Evolutionary conservation across 2,888 invertebrate species (phyloP), one percentile per base, ranked within the genome.

Genomic region (Glaucopsyche alexis): DNA sequence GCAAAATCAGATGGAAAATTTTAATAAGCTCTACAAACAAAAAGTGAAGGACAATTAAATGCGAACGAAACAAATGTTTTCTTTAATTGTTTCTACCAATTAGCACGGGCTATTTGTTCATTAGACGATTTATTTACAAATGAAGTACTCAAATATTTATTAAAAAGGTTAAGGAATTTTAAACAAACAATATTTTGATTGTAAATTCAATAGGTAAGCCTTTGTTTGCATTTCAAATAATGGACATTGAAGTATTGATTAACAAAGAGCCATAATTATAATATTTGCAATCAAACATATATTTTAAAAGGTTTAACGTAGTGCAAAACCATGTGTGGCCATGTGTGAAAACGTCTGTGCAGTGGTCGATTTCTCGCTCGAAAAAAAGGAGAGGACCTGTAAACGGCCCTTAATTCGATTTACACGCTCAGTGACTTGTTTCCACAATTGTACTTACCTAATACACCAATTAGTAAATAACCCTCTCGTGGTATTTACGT

Each of bases 1-100:
- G 83, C 85, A 89, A 91, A 91, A 90, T 91, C 88, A 88, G 91
- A 90, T 85, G 91, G 91, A 93, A 91, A 84, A 85, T 89, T 93
- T 91, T 93, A 93, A 93, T 90, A 90, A 92, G 91, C 81, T 16
- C 80, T 75, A 78, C 76, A 76, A 78, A 76, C 79, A 77, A 80
- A 79, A 78, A 80, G 78, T 72, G 76, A 75, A 75, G 60, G 60
- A 72, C 49, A 77, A 73, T 79, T 79, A 76, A 76, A 76, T 85
- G 77, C 82, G 87, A 87, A 85, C 87, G 87, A 90, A 88, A 90
- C 88, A 88, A 82, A 81, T 84, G 78, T 82, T 85, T 81, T 80
- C 79, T 81, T 76, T 81, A 82, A 79, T 81, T 80, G 80, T 80
- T 77, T 77, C 78, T 77, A 78, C 79, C 80, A 78, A 82, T 82